Percentiles rank a stretch among this genome's conserved stretches.
Evolutionary conservation across 2,888 invertebrate species (phyloP).

Genomic region (Cecidostiba fungosa): DNA sequence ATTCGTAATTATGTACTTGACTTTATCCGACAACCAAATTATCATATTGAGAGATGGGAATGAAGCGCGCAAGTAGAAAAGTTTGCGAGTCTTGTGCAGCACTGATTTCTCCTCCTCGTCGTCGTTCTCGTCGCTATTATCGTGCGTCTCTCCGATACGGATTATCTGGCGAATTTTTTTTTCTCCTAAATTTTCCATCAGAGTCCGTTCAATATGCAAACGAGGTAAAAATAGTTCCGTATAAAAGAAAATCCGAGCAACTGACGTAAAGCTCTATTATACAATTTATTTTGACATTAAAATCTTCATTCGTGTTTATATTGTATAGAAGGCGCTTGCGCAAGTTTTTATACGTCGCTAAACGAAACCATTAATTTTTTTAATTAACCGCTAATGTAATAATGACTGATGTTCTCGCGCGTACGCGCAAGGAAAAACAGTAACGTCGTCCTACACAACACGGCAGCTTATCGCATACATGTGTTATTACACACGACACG

Average conservation of each 20-base stretch:
- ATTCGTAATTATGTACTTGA: slow-evolving; percentile 14
- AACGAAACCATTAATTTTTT: neutral
- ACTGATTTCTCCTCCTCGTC: neutral
- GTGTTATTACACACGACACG: neutral
- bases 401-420: neutral
- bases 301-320: slow-evolving; percentile 24
- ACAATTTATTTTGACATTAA: slow-evolving; percentile 29
- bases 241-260: slow-evolving; percentile 3
- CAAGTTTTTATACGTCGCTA: neutral
- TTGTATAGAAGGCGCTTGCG: slow-evolving; percentile 9
- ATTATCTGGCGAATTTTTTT: neutral
- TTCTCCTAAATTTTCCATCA: slow-evolving; percentile 15
- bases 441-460: neutral
- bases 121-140: neutral
- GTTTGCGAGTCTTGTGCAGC: neutral
- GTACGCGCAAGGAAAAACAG: neutral
- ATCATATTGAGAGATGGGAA: neutral
- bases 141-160: neutral
- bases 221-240: slow-evolving; percentile 18
- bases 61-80: neutral
- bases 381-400: slow-evolving; percentile 2
- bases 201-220: slow-evolving; percentile 9
- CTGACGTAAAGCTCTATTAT: slow-evolving; percentile 16
- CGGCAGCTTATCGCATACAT: neutral
- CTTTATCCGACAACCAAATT: slow-evolving; percentile 6